Evolutionary conservation across 2,888 invertebrate genomes (phyloP).

Genomic region (Sinelater perroti): DNA sequence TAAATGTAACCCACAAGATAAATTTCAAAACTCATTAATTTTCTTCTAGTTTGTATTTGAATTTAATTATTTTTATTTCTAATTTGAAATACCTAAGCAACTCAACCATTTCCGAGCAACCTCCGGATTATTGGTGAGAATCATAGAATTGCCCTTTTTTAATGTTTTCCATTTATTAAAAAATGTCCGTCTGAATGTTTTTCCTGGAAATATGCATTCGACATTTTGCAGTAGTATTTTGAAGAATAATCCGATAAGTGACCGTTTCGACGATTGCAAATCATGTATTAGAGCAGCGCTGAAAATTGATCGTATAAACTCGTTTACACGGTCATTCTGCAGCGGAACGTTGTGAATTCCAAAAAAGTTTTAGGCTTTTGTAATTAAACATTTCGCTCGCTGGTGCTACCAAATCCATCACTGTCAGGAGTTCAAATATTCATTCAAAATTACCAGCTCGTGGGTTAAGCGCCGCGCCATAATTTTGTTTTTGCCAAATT

Average conservation of each 20-base stretch:
- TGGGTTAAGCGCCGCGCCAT: constrained; percentile 11
- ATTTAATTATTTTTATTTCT: constrained; percentile 21
- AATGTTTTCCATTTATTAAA: not conserved
- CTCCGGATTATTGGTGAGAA: constrained; percentile 9
- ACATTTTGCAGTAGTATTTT: not conserved
- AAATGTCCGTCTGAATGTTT: not conserved
- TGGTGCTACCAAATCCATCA: constrained; percentile 30
- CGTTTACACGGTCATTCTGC: constrained; percentile 11
- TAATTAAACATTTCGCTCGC: constrained; percentile 29
- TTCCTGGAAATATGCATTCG: not conserved
- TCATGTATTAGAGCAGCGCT: not conserved
- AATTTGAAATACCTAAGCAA: constrained; percentile 14
- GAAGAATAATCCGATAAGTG: not conserved
- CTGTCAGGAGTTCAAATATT: constrained; percentile 31
- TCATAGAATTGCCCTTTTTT: not conserved
- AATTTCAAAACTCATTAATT: constrained; percentile 17
- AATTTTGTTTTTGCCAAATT: constrained; percentile 11
- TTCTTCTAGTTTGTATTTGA: constrained; percentile 20
- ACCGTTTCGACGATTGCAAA: not conserved
- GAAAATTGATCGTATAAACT: constrained; percentile 1
- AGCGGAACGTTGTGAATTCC: constrained; percentile 25
- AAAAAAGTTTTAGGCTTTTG: constrained; percentile 31
- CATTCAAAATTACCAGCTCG: constrained; percentile 21
- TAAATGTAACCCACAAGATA: constrained; percentile 8
- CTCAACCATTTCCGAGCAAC: constrained; percentile 11